Evolutionary conservation across 2,888 invertebrate species (phyloP).

Genomic region (Clivina fossor): DNA sequence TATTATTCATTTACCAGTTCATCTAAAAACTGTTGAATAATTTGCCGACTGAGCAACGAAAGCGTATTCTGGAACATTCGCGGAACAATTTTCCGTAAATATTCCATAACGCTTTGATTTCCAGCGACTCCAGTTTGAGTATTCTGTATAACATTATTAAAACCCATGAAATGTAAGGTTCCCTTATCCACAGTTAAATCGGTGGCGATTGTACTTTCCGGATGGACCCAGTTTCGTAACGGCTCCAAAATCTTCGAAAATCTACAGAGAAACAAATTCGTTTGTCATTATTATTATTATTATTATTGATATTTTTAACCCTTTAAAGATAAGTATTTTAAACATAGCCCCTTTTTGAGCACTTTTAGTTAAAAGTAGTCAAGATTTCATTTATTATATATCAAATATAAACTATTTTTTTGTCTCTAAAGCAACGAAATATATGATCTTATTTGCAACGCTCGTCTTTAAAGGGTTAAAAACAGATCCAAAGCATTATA

Average conservation of each 20-base stretch:
- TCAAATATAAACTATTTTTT: no score
- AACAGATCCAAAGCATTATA: no score
- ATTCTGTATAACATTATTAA: constrained; percentile 70
- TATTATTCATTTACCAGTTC: constrained; percentile 68
- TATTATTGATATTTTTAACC: no score
- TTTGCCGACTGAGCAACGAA: constrained; percentile 76
- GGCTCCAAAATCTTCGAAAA: constrained; percentile 83
- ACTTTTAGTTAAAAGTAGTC: no score
- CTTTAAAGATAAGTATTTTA: no score
- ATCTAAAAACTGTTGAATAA: constrained; percentile 88
- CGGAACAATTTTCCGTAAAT: constrained; percentile 80
- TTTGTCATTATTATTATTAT: no score
- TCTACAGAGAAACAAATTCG: neutral
- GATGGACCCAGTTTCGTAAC: constrained; percentile 75
- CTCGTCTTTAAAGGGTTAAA: no score
- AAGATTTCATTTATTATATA: no score
- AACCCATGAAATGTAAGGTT: constrained; percentile 77
- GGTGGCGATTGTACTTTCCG: constrained; percentile 74
- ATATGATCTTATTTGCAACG: no score
- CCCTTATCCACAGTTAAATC: constrained; percentile 84
- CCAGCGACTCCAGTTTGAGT: constrained; percentile 54
- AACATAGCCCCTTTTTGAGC: no score
- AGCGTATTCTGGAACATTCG: constrained; percentile 89
- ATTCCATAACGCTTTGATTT: constrained; percentile 74
- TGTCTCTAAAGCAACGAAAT: no score